phyloP scores from a whole-genome alignment of 2,888 invertebrate species.

The Buathra laborator region DNA sequence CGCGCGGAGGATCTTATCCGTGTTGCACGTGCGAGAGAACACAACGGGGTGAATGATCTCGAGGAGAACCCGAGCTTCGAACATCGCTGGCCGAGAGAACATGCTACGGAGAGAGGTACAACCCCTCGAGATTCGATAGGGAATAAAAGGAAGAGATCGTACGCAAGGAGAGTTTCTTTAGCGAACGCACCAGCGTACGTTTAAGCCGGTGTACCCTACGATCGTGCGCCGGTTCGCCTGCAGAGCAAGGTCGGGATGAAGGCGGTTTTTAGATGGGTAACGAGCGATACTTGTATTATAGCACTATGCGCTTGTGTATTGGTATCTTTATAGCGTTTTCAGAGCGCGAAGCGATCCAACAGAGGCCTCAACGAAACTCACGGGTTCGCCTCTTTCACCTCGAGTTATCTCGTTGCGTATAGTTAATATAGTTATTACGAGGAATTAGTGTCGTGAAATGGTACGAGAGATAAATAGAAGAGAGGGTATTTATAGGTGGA shows the following conservation, averaged over 20 bases:
- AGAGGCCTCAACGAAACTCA: conserved; percentile 11
- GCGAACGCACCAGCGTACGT: background rate
- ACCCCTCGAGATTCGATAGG: conserved; percentile 20
- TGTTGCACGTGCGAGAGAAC: conserved; percentile 75
- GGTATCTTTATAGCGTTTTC: conserved; percentile 37
- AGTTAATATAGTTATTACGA: conserved; percentile 50
- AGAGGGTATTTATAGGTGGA: conserved; percentile 15
- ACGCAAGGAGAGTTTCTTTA: background rate
- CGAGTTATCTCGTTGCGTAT: conserved; percentile 32
- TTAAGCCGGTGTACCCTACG: background rate
- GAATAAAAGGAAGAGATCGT: background rate
- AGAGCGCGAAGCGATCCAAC: conserved; percentile 14
- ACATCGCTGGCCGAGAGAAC: conserved; percentile 25
- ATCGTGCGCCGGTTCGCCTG: background rate
- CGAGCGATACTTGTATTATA: conserved; percentile 18
- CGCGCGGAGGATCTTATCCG: conserved; percentile 79
- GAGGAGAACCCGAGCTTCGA: conserved; percentile 27
- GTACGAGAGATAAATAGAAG: conserved; percentile 32
- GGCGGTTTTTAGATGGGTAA: conserved; percentile 32
- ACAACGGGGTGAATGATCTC: conserved; percentile 78
- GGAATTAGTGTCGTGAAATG: conserved; percentile 45
- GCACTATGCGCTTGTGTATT: conserved; percentile 3
- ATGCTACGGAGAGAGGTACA: conserved; percentile 35
- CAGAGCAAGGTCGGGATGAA: conserved; percentile 5
- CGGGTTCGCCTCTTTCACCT: conserved; percentile 18